Evolutionary conservation across 1,140 invertebrate genomes (phyloP), one percentile per base, ranked within the genome.

Genomic region (Leptinotarsa texana): DNA sequence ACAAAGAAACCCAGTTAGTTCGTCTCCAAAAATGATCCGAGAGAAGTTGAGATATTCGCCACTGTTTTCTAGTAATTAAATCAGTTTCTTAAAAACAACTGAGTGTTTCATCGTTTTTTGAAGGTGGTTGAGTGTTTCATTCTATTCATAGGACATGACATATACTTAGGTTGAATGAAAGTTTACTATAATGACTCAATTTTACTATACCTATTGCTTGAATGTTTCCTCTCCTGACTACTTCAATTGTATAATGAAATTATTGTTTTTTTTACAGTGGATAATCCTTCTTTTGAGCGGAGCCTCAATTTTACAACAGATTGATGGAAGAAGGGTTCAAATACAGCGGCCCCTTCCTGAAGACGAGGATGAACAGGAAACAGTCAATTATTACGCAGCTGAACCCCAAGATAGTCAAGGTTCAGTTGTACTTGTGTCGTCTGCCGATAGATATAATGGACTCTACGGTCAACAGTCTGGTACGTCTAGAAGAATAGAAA

Each of bases 361-460:
- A 22, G 80, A 82, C 73, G 81, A 83, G 65, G 80, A 81, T 24
- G 82, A 83, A 69, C 84, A 84, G 69, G 81, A 82, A 62, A 81
- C 80, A 0, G 77, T 82, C 27, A 80, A 85, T 24, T 86, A 84
- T 70, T 86, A 85, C 74, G 80, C 83, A 2, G 82, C 85, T 27
- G 83, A 84, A 76, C 83, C 85, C 27, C 84, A 86, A 78, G 82
- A 85, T 48, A 78, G 78, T 51, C 74, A 63, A 51, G 66, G 76
- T 70, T 73, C 80, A 72, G 81, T 85, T 1, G 83, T 85, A 62
- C 75, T 84, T 63, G 81, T 85, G 48, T 83, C 83, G 42, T 80
- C 84, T 48, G 81, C 83, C 18, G 85, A 86, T 69, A 84, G 84
- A 73, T 86, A 86, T 72, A 86, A 86, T 75, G 85, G 85, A 18